phyloP scores from a whole-genome alignment of 1,140 invertebrate genomes.

The Drosophila tristis region DNA sequence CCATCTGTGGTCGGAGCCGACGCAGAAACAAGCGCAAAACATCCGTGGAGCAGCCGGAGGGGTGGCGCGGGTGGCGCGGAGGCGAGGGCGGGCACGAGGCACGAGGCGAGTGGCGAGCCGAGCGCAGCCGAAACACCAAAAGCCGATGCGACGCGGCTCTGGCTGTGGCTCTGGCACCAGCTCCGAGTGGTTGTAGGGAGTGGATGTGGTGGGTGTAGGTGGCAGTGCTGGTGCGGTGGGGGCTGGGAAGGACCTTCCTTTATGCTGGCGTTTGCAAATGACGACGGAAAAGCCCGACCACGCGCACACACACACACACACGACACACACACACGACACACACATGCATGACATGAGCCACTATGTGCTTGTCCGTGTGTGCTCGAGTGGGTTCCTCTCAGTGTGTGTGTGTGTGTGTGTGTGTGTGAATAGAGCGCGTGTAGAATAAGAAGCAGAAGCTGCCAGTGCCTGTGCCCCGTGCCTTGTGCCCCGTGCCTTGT shows the following conservation, averaged over 20 bases:
- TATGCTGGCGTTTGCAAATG: constrained; percentile 19
- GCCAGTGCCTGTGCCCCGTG: background rate
- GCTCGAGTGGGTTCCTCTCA: background rate
- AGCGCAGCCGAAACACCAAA: constrained; percentile 4
- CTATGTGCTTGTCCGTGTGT: constrained; percentile 1
- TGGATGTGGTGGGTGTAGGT: background rate
- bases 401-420: background rate
- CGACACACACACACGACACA: constrained; percentile 12
- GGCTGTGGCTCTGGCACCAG: too few species aligned
- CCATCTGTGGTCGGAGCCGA: constrained; percentile 28
- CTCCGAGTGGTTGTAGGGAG: constrained; percentile 1
- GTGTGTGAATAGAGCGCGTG: constrained; percentile 5
- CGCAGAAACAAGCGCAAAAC: constrained; percentile 46
- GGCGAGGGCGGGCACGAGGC: constrained; percentile 2
- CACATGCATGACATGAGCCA: background rate
- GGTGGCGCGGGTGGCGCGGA: background rate
- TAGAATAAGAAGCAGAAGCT: constrained; percentile 21
- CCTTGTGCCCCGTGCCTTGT: too few species aligned
- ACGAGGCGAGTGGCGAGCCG: constrained; percentile 4
- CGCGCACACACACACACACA: constrained; percentile 16
- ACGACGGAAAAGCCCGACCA: constrained; percentile 58
- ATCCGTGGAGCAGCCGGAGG: constrained; percentile 29
- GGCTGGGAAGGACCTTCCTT: background rate
- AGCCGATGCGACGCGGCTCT: background rate
- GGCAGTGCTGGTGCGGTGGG: constrained; percentile 8